These are phyloP conservation scores for Parazoanthus swiftii DNA, from an alignment of 92 coral and sea anemone genomes.

Conservation along the genomic window DNA sequence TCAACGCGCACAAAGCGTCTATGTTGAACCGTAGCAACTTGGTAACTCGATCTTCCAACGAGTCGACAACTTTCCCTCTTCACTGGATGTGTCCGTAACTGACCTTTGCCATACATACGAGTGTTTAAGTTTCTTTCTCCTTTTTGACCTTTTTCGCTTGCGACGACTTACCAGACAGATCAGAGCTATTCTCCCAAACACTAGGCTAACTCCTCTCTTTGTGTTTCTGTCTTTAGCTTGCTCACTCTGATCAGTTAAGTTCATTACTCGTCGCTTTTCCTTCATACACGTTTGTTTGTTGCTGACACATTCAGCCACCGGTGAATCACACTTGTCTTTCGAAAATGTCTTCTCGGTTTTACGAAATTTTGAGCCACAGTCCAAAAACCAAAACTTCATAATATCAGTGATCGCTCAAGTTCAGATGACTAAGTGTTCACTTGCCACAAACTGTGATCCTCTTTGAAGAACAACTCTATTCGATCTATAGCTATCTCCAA, in stretches of 20 bases:
- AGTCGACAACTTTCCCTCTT: conserved; percentile 17
- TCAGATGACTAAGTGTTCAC: not conserved
- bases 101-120: conserved; percentile 29
- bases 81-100: conserved; percentile 9
- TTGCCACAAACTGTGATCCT: not conserved
- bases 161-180: not conserved
- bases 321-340: not conserved
- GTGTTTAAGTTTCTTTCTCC: conserved; percentile 1
- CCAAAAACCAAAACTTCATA: not conserved
- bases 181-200: not conserved
- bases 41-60: conserved; percentile 23
- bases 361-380: not conserved
- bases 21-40: not conserved
- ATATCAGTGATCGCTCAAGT: not conserved
- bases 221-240: not conserved
- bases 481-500: not conserved
- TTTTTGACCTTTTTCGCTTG: not conserved
- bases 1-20: not conserved
- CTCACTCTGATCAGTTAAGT: not conserved
- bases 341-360: not conserved
- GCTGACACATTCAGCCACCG: not conserved
- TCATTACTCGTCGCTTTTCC: not conserved
- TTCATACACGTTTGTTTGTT: not conserved
- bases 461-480: not conserved
- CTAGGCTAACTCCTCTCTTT: not conserved